Conservation (phyloP, 37 sponge, comb jelly and placozoan species). For the Mnemiopsis leidyi region DNA sequence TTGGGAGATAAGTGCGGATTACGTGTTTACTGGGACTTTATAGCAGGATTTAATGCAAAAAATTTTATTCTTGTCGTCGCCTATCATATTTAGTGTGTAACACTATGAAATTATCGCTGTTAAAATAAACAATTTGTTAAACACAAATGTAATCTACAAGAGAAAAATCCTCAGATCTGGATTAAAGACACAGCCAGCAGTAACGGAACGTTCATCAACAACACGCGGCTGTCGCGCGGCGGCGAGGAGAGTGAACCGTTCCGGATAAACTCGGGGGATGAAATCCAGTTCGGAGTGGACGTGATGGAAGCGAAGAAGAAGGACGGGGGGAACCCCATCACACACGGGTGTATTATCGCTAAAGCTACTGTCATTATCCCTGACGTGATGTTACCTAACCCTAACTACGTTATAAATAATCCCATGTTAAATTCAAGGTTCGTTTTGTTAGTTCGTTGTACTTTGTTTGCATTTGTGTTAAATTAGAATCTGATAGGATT, state of each 20-base stretch:
- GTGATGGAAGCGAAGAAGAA: conserved; percentile 84
- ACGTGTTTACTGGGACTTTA: too few relatives aligned
- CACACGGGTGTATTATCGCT: conserved; percentile 95
- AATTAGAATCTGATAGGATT: too few relatives aligned
- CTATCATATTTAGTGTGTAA: not conserved
- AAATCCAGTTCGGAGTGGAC: conserved; percentile 97
- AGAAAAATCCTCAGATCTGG: conserved; percentile 75
- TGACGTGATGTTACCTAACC: conserved; percentile 33
- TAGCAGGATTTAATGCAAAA: not conserved
- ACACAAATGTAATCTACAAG: too few relatives aligned
- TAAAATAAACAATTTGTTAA: too few relatives aligned
- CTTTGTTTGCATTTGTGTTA: too few relatives aligned
- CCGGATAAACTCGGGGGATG: conserved; percentile 79
- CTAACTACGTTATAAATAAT: conserved; percentile 37
- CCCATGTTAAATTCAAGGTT: conserved; percentile 23
- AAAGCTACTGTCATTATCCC: conserved; percentile 66
- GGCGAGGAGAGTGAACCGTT: conserved; percentile 88
- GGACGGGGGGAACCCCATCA: conserved; percentile 69
- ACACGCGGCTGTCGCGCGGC: conserved; percentile 79
- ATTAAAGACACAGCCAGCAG: conserved; percentile 95
- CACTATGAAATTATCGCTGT: too few relatives aligned
- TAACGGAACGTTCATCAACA: conserved; percentile 97
- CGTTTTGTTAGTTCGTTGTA: not conserved
- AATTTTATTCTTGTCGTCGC: not conserved
- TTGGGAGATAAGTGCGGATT: too few relatives aligned